Percentiles rank a stretch among this genome's conserved stretches.
phyloP scores from a whole-genome alignment of 2,888 invertebrate species.

The Rhingia campestris region DNA sequence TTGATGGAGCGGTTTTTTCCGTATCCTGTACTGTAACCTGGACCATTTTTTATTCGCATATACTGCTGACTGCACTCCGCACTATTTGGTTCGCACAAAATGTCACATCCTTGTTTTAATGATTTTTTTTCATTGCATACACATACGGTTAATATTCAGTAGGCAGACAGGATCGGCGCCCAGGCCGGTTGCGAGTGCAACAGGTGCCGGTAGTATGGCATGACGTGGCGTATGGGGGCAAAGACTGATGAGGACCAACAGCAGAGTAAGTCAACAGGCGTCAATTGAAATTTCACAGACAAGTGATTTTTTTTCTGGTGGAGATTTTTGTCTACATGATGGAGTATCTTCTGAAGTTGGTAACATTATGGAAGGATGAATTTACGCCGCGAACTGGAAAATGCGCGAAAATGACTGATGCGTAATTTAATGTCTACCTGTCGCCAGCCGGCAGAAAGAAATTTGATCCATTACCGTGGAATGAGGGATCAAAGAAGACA shows the following conservation, averaged over 20 bases:
- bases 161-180: slow-evolving; percentile 57
- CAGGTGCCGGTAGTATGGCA: slow-evolving; percentile 60
- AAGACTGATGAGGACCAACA: slow-evolving; percentile 25
- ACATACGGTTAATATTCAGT: slow-evolving; percentile 65
- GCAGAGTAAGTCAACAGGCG: slow-evolving; percentile 64
- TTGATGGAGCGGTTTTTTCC: slow-evolving; percentile 52
- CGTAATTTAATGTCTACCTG: slow-evolving; percentile 68
- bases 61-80: slow-evolving; percentile 23
- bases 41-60: slow-evolving; percentile 48
- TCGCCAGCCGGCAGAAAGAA: slow-evolving; percentile 43
- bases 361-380: slow-evolving; percentile 29
- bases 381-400: slow-evolving; percentile 74
- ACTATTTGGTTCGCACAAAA: slow-evolving; percentile 62
- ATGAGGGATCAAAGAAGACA: slow-evolving; percentile 40
- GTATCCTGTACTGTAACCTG: slow-evolving; percentile 12
- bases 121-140: slow-evolving; percentile 42
- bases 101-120: slow-evolving; percentile 72
- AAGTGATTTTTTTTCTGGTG: slow-evolving; percentile 43
- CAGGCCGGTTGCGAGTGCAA: slow-evolving; percentile 48
- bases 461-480: slow-evolving; percentile 65
- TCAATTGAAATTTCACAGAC: slow-evolving; percentile 69
- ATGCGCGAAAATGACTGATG: slow-evolving; percentile 75
- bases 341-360: slow-evolving; percentile 24
- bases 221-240: slow-evolving; percentile 52
- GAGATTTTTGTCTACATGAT: slow-evolving; percentile 33